Base-by-base conservation (phyloP, 2,113 vertebrate species). In the Canis aureus region DNA sequence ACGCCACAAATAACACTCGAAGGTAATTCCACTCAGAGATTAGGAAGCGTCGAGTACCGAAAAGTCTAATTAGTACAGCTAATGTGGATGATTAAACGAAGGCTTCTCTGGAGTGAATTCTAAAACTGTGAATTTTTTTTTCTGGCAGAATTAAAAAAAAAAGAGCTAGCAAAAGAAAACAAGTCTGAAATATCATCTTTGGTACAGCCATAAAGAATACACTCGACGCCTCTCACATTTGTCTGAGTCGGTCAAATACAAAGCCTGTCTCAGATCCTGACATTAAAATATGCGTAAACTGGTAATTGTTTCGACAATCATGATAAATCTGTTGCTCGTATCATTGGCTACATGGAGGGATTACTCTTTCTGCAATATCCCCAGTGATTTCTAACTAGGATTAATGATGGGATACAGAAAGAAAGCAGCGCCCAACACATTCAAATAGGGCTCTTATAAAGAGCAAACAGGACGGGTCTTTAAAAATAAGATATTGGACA, bases 11-110 rank as follows among this genome's bases (percentile, higher is more conserved):
- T 97, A 97, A 96, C 95, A 95, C 94, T 96, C 96, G 91, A 97
- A 98, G 94, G 95, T 97, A 97, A 98, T 97, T 96, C 87, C 96
- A 0, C 95, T 96, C 91, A 78, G 94, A 96, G 97, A 78, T 95
- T 89, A 92, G 51, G 43, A 35, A 96, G 79, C 94, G 78, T 94
- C 87, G 94, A 82, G n/a, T n/a, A 93, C 64, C 87, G 85, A 98
- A 98, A 98, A 96, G 69, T 96, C 90, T 97, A 97, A 98, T 98
- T 98, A 98, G 49, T 89, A 17, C 76, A 89, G 25, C 22, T 98
- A 97, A 98, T 89, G 66, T 79, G 53, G 27, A 93, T 96, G 95
- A 98, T 98, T 98, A 98, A 98, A 95, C 98, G 91, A 96, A 97
- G 43, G 35, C 79, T 98, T 96, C 92, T 98, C 86, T n/a, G 60